Evolutionary conservation across 2,113 vertebrate species (phyloP), one percentile per base, ranked within the genome.

Genomic region (Willisornis vidua): DNA sequence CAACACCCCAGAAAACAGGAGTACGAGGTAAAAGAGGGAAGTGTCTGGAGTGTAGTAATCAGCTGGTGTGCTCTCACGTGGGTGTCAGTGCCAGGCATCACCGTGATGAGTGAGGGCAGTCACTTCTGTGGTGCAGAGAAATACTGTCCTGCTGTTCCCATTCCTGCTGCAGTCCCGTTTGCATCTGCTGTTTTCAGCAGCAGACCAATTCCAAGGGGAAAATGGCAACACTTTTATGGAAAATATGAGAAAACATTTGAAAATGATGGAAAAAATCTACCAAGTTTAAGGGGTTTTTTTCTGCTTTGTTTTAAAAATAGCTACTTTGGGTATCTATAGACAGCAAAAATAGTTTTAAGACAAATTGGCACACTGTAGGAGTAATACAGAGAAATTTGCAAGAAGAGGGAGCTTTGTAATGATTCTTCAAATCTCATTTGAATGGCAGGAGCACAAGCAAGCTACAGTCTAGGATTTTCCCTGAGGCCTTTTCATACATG

Each of bases 51-150:
- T 7, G 31, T 22, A 3, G 13, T 83, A 46, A 28, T 13, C 10
- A 9, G 75, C n/a, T 33, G 4, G 11, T 5, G 1, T n/a, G 46
- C 55, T 68, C 25, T 77, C 41, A 6, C 0, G 0, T 1, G 15
- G 3, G 0, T 67, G 14, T 63, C 9, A 18, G 49, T 25, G 14
- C 41, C 37, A 4, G 23, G 22, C 14, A 6, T 35, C 23, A 18
- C 48, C 33, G 3, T 6, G 3, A 3, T 6, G 3, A 6, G 12
- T 43, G 17, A n/a, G 65, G 46, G 46, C 51, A 20, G 16, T 49
- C 10, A 29, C 19, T 67, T 49, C 12, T 48, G 9, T 26, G 14
- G 23, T 37, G 65, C 66, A 1, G 65, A 31, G 33, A n/a, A 25
- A 37, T n/a, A 6, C 57, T 57, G 48, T 43, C 25, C 57, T 54